Percentiles rank a stretch among this genome's conserved stretches.
phyloP scores from a whole-genome alignment of 2,888 invertebrate species.

The Trachelus tabidus region DNA sequence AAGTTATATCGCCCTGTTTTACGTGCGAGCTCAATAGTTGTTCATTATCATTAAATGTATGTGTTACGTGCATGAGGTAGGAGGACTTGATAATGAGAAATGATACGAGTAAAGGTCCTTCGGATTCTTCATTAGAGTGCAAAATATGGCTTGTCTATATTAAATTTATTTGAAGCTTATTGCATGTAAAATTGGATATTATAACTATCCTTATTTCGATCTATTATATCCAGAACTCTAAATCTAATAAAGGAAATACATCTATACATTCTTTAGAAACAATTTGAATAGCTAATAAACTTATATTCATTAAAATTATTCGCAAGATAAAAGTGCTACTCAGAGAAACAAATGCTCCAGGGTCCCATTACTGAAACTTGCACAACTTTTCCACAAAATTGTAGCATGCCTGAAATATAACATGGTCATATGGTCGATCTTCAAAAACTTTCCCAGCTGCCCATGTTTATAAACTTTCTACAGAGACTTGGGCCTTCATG shows the following conservation, averaged over 20 bases:
- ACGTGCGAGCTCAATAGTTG: not conserved
- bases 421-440: no score
- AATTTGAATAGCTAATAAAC: not conserved
- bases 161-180: constrained; percentile 48
- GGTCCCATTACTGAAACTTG: no score
- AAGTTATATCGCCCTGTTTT: not conserved
- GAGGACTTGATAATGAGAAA: not conserved
- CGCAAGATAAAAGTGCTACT: no score
- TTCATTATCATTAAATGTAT: not conserved
- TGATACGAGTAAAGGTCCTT: no score
- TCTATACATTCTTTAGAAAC: not conserved
- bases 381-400: no score
- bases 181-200: constrained; percentile 48
- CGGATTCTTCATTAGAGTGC: constrained; percentile 40
- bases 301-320: not conserved
- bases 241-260: constrained; percentile 3
- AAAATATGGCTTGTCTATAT: constrained; percentile 43
- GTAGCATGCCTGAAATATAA: no score
- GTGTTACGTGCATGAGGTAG: not conserved
- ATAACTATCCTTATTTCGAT: constrained; percentile 27
- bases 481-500: no score
- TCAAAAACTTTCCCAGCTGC: no score
- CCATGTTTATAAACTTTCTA: no score
- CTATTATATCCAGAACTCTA: constrained; percentile 13
- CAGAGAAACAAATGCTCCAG: no score